Percentiles rank a stretch among this genome's conserved stretches.
These are phyloP conservation scores for Thamnaconus septentrionalis DNA, from an alignment of 2,113 vertebrate genomes.

Conservation along the genomic window DNA sequence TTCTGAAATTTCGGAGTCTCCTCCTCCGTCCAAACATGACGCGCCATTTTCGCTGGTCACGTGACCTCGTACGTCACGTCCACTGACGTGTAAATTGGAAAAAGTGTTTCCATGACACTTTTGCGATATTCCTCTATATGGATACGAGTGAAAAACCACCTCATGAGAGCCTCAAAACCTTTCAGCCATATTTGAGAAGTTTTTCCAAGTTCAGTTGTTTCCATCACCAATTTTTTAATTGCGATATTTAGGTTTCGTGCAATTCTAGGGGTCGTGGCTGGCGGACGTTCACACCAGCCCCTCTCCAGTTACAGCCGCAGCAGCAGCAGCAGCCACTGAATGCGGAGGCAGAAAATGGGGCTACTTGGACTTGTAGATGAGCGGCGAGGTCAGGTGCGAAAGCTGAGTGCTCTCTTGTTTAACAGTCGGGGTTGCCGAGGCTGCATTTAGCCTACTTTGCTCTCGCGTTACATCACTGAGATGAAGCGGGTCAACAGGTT, in stretches of 20 bases:
- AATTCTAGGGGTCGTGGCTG: not conserved
- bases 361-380: slow-evolving; percentile 59
- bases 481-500: slow-evolving; percentile 65
- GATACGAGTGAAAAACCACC: too few species aligned
- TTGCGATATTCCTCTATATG: too few species aligned
- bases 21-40: too few species aligned
- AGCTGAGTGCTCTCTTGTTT: slow-evolving; percentile 48
- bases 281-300: slow-evolving; percentile 27
- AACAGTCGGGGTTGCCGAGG: slow-evolving; percentile 46
- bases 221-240: too few species aligned
- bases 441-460: slow-evolving; percentile 49
- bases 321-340: not conserved
- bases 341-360: slow-evolving; percentile 8
- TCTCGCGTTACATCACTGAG: slow-evolving; percentile 60
- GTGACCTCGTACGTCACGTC: too few species aligned
- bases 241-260: too few species aligned
- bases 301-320: slow-evolving; percentile 51
- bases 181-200: too few species aligned
- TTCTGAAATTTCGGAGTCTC: too few species aligned
- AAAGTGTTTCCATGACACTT: too few species aligned
- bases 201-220: too few species aligned
- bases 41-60: too few species aligned
- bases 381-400: slow-evolving; percentile 55
- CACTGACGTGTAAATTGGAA: slow-evolving; percentile 9
- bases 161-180: too few species aligned